Conservation (phyloP, 2,888 invertebrate genomes). For the Caenorhabditis angaria region DNA sequence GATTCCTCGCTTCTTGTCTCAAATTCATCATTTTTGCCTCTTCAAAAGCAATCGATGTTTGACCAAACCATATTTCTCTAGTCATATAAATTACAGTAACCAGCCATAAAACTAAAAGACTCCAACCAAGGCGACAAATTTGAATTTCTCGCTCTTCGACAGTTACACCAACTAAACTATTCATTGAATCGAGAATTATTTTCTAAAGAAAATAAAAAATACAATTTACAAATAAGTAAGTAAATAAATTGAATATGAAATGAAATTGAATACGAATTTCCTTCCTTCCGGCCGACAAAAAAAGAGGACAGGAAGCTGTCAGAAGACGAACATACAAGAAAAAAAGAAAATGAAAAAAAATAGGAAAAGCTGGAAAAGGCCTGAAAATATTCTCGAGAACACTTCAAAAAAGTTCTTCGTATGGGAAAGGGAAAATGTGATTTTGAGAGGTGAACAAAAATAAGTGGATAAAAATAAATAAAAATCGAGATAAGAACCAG, state of each 20-base stretch:
- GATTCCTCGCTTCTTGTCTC: background rate
- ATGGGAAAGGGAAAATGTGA: background rate
- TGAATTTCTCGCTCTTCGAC: conserved; percentile 45
- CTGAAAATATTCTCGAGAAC: background rate
- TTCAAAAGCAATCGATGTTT: conserved; percentile 38
- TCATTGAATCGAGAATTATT: background rate
- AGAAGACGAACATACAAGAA: conserved; percentile 16
- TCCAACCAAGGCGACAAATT: conserved; percentile 50
- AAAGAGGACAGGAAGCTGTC: conserved; percentile 11
- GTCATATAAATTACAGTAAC: conserved; percentile 53
- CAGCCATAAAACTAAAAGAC: conserved; percentile 47
- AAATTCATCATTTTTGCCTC: conserved; percentile 27
- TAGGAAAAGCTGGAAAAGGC: background rate
- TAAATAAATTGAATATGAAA: background rate
- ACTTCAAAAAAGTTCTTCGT: background rate
- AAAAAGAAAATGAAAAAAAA: background rate
- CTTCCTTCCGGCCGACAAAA: conserved; percentile 19
- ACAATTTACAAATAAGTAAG: background rate
- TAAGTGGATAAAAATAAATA: conserved; percentile 10
- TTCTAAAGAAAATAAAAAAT: background rate
- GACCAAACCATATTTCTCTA: conserved; percentile 42
- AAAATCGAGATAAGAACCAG: conserved; percentile 23
- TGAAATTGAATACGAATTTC: conserved; percentile 1
- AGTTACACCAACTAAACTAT: conserved; percentile 17
- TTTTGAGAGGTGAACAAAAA: conserved; percentile 21